A percentile compares a stretch with the other conserved stretches of the same genome.
These are phyloP conservation scores for Sinocyclocheilus anophthalmus DNA, from an alignment of 2,113 vertebrate species.

Conservation along the genomic window DNA sequence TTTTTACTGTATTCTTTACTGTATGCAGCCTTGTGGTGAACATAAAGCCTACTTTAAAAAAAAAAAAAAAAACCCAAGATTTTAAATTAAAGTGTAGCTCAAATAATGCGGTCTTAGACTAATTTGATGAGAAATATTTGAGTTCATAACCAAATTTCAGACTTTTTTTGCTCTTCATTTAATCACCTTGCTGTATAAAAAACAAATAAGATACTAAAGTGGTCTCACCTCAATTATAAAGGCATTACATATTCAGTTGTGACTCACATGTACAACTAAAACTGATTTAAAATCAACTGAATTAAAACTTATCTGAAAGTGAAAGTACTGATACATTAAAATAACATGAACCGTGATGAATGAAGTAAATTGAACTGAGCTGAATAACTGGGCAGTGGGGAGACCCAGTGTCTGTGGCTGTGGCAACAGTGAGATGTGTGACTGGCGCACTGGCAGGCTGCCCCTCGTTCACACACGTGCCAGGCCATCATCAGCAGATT, in stretches of 20 bases:
- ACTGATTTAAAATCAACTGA: background rate
- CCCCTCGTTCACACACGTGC: slow-evolving; percentile 37
- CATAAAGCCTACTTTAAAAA: background rate
- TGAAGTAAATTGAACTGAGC: background rate
- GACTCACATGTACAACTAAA: background rate
- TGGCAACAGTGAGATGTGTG: slow-evolving; percentile 34
- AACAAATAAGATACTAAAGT: background rate
- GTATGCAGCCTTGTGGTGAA: background rate
- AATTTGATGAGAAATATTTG: background rate
- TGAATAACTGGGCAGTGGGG: background rate
- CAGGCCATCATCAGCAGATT: slow-evolving; percentile 48
- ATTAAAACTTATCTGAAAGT: background rate
- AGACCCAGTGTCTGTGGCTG: slow-evolving; percentile 14
- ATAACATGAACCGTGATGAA: background rate
- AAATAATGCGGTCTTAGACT: background rate
- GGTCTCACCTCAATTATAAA: background rate
- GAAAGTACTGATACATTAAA: background rate
- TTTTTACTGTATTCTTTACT: background rate
- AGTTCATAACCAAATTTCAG: background rate
- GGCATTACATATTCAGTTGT: background rate
- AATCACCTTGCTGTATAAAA: background rate
- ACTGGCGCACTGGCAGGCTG: slow-evolving; percentile 35
- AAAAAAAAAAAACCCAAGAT: background rate
- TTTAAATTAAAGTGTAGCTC: background rate
- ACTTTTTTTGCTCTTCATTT: background rate